These are phyloP conservation scores for Paraplagusia blochii DNA, from an alignment of 2,113 vertebrate species.

Conservation along the genomic window DNA sequence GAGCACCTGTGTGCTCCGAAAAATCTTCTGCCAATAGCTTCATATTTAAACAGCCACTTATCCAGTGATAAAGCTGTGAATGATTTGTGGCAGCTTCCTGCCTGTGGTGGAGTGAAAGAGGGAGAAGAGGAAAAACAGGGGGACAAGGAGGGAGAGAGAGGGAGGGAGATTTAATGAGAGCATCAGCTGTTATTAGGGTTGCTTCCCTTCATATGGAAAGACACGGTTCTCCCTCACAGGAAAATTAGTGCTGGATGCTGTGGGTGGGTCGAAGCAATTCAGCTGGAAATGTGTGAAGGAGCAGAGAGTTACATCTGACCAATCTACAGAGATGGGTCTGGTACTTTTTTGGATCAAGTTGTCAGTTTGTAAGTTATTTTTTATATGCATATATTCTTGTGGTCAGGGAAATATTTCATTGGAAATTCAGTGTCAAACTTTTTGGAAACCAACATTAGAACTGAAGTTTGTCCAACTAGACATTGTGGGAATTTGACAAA, in stretches of 20 bases:
- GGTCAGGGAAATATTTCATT: too few relatives aligned
- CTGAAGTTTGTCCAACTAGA: too few relatives aligned
- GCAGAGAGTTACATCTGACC: neutral
- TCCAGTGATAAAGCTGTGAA: slow-evolving; percentile 55
- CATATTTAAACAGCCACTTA: slow-evolving; percentile 66
- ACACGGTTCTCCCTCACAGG: slow-evolving; percentile 32
- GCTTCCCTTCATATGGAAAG: slow-evolving; percentile 41
- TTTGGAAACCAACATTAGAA: too few relatives aligned
- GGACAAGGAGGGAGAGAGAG: neutral
- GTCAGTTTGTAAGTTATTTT: too few relatives aligned
- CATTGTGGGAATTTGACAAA: too few relatives aligned
- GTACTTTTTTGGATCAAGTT: too few relatives aligned
- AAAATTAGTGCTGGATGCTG: slow-evolving; percentile 27
- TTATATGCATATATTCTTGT: too few relatives aligned
- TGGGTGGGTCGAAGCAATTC: slow-evolving; percentile 18
- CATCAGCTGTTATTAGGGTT: slow-evolving; percentile 58
- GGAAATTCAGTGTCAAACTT: too few relatives aligned
- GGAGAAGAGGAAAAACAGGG: slow-evolving; percentile 12
- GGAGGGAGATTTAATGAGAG: slow-evolving; percentile 45
- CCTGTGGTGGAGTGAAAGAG: slow-evolving; percentile 20
- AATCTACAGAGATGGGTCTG: neutral
- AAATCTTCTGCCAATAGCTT: slow-evolving; percentile 59
- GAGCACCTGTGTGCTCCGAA: slow-evolving; percentile 63
- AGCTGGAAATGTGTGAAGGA: neutral
- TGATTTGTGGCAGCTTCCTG: slow-evolving; percentile 64